Conservation (phyloP, 2,113 vertebrate species). For the Hemibagrus wyckioides region DNA sequence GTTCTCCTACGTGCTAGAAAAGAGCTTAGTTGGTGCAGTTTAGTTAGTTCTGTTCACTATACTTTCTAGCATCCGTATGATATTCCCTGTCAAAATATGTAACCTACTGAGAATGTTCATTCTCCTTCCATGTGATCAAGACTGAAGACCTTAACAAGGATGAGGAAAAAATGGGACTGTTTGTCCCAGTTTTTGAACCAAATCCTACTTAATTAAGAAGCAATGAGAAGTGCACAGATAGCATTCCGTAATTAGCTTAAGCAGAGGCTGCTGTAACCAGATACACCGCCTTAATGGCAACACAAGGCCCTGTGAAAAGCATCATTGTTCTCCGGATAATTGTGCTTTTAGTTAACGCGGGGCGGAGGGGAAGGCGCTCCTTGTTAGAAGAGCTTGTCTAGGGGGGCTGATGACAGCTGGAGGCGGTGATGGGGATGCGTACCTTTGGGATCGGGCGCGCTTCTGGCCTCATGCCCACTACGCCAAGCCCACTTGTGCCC, state of each 20-base stretch:
- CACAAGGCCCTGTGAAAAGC: constrained; percentile 79
- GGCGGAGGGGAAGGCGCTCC: constrained; percentile 71
- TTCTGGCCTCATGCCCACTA: constrained; percentile 76
- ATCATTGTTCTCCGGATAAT: constrained; percentile 84
- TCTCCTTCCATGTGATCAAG: constrained; percentile 22
- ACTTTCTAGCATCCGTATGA: constrained; percentile 17
- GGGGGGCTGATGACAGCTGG: constrained; percentile 74
- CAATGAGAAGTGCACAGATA: constrained; percentile 77
- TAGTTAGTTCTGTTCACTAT: constrained; percentile 12
- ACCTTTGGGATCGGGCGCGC: constrained; percentile 63
- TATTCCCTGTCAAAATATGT: not conserved
- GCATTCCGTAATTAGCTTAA: constrained; percentile 80
- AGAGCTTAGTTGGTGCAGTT: not conserved
- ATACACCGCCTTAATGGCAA: constrained; percentile 81
- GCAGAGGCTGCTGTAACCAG: constrained; percentile 78
- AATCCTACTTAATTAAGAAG: constrained; percentile 80
- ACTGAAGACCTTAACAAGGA: constrained; percentile 18
- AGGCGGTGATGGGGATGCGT: constrained; percentile 64
- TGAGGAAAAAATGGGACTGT: constrained; percentile 36
- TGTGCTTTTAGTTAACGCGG: constrained; percentile 83
- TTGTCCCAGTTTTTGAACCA: constrained; percentile 71
- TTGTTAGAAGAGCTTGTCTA: constrained; percentile 76
- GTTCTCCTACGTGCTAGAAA: not conserved
- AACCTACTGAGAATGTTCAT: not conserved
- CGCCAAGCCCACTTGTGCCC: constrained; percentile 79